A percentile compares a stretch with the other conserved stretches of the same genome.
Evolutionary conservation across 2,113 vertebrate species (phyloP).

Genomic region (Falcunculus frontatus): DNA sequence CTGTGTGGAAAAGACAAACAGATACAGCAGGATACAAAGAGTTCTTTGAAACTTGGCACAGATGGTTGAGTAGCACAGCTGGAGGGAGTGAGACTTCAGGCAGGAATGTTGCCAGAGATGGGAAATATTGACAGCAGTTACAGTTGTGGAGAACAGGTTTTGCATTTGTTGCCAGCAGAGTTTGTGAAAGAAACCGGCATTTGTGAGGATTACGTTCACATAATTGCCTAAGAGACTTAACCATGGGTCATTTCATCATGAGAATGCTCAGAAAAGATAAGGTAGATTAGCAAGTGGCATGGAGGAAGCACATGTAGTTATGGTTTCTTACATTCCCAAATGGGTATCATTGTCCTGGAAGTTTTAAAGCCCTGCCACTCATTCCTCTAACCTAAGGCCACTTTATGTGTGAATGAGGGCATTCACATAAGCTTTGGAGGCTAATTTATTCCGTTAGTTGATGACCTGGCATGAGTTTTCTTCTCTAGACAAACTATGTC

Average conservation of each 20-base stretch:
- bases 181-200: background rate
- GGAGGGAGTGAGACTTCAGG: background rate
- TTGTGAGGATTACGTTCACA: background rate
- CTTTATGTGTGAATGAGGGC: background rate
- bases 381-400: background rate
- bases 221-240: background rate
- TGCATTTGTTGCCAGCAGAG: background rate
- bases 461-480: background rate
- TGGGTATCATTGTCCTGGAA: background rate
- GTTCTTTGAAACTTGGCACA: background rate
- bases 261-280: background rate
- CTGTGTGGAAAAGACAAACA: fast-evolving
- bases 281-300: background rate
- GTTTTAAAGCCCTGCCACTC: background rate
- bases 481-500: background rate
- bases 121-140: background rate
- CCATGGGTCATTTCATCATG: background rate
- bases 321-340: background rate
- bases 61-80: background rate
- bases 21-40: background rate
- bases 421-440: background rate
- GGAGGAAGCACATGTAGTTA: background rate
- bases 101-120: background rate
- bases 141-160: background rate
- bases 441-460: background rate